Percentiles rank a stretch among this genome's conserved stretches.
Conservation (phyloP, 2,113 vertebrate species). For the Talpa occidentalis region DNA sequence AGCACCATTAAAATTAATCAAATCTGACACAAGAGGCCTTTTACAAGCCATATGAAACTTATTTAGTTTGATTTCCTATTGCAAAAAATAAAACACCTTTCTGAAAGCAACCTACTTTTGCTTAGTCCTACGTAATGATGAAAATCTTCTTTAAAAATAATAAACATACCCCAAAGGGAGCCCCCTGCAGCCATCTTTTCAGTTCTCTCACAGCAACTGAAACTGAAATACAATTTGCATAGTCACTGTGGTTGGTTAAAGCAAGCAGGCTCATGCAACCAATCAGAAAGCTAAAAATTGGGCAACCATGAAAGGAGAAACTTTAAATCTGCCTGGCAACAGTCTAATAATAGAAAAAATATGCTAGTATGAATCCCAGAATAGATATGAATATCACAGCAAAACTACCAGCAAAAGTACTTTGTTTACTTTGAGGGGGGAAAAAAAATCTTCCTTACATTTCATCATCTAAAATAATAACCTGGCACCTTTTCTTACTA, state of each 20-base stretch:
- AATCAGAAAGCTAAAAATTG: slow-evolving; percentile 72
- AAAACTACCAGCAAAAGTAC: slow-evolving; percentile 53
- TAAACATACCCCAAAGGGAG: slow-evolving; percentile 56
- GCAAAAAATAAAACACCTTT: slow-evolving; percentile 53
- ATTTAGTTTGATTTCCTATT: slow-evolving; percentile 50
- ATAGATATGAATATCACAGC: slow-evolving; percentile 38
- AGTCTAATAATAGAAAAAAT: slow-evolving; percentile 81
- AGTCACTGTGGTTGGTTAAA: slow-evolving; percentile 81
- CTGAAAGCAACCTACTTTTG: slow-evolving; percentile 50
- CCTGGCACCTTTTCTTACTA: slow-evolving; percentile 21
- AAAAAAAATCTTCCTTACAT: not conserved
- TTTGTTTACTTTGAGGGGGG: slow-evolving; percentile 12
- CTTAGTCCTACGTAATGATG: not conserved
- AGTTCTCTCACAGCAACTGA: slow-evolving; percentile 62
- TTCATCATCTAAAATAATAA: slow-evolving; percentile 57
- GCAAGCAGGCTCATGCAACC: slow-evolving; percentile 59
- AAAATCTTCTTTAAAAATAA: not conserved
- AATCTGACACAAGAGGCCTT: slow-evolving; percentile 1
- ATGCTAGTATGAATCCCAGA: not conserved
- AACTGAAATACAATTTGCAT: slow-evolving; percentile 80
- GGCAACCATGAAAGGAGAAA: slow-evolving; percentile 51
- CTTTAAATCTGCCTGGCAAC: slow-evolving; percentile 84
- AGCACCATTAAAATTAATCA: slow-evolving; percentile 32
- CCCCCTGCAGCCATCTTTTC: slow-evolving; percentile 64
- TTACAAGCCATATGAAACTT: slow-evolving; percentile 57